Conservation (phyloP, 2,113 vertebrate species). For the Bubalus kerabau region DNA sequence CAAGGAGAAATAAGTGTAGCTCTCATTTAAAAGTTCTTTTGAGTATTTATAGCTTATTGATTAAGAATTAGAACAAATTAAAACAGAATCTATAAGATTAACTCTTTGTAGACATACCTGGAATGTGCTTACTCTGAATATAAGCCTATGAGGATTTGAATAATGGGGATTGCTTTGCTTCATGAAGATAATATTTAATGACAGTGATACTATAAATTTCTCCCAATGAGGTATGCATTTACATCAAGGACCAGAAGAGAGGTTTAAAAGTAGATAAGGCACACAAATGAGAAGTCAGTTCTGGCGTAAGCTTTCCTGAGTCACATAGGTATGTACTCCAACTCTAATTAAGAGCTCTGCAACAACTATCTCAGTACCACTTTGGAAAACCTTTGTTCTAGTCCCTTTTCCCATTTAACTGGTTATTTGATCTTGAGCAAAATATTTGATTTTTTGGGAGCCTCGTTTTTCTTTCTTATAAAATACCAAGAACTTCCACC, state of each 20-base stretch:
- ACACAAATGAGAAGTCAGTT: not conserved
- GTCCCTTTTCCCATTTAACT: not conserved
- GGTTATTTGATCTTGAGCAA: not conserved
- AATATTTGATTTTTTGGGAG: not conserved
- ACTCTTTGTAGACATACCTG: not conserved
- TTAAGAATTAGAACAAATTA: slow-evolving; percentile 56
- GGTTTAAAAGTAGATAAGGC: not conserved
- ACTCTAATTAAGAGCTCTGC: not conserved
- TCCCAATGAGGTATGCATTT: not conserved
- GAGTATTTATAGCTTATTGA: slow-evolving; percentile 46
- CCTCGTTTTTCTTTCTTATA: not conserved
- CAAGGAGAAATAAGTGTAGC: slow-evolving; percentile 25
- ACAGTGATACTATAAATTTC: not conserved
- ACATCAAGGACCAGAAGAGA: not conserved
- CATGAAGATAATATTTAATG: not conserved
- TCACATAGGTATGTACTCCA: not conserved
- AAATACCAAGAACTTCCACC: not conserved
- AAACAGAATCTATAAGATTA: slow-evolving; percentile 19
- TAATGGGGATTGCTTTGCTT: not conserved
- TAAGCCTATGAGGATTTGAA: not conserved
- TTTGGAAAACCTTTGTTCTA: not conserved
- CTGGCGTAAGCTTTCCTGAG: not conserved
- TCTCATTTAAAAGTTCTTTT: slow-evolving; percentile 28
- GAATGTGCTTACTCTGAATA: not conserved
- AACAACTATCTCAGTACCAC: not conserved